Base-by-base conservation (phyloP, 2,797 vertebrate genomes). In the Schizopygopsis pylzovi region DNA sequence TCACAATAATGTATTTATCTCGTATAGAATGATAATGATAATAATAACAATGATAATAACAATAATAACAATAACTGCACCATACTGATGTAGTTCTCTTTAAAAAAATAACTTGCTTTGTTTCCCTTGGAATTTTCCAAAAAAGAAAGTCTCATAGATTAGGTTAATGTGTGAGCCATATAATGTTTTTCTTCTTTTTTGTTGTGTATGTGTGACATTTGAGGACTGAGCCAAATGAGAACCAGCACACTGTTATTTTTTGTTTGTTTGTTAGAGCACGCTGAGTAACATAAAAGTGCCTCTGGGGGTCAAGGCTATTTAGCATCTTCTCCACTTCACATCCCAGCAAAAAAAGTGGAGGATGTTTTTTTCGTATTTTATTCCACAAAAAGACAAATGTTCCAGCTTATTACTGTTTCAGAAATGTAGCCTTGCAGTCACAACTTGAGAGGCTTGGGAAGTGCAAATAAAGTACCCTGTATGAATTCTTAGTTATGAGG, bases 371-470 rank as follows among this genome's bases (percentile, higher is more conserved):
- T 6, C 18, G 56, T 61, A n/a, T 71, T 72, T 72, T 20, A 78
- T 71, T 47, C 22, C 28, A 45, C 65, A 37, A 59, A 61, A 54
- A 59, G 41, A 59, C 25, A 82, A 49, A 49, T 18, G 7, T 63
- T 49, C 47, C 41, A 37, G 54, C 25, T 49, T n/a, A 47, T 59
- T 18, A 59, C 61, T n/a, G 12, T 72, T 61, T 79, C 9, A 79
- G 65, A 79, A 79, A 54, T 43, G 65, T 45, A 56, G 67, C 20
- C 68, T 80, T 72, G 39, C 43, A 79, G 76, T 71, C 54, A 71
- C 63, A 71, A 47, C 49, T 70, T 13, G 4, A 47, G 49, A 22
- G 41, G 39, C 25, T 43, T 16, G 16, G 12, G 65, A 71, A 56
- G 54, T 63, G 59, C 18, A 83, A 75, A 75, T 18, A 13, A 59